A percentile compares a stretch with the other conserved stretches of the same genome.
These are phyloP conservation scores for Lepisosteus oculatus DNA, from an alignment of 2,113 vertebrate genomes.

Conservation along the genomic window DNA sequence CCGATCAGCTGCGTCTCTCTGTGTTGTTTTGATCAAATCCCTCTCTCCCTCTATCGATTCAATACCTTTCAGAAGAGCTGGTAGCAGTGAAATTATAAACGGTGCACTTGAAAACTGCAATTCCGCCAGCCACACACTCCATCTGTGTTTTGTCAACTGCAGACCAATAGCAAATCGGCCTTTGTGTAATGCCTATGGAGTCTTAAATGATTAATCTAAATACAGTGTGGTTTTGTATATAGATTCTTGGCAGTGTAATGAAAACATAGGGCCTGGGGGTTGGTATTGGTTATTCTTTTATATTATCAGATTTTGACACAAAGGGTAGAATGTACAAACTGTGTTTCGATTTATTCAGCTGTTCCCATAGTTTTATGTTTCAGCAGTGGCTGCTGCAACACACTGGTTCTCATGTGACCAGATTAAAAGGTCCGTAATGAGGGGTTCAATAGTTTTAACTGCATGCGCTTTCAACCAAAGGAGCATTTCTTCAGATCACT, in stretches of 20 bases:
- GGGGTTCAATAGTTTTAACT: constrained; percentile 31
- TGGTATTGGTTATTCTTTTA: constrained; percentile 40
- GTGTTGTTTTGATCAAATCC: too few species aligned
- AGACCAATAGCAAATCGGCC: background rate
- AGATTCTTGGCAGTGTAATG: constrained; percentile 47
- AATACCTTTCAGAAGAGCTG: background rate
- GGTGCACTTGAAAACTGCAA: background rate
- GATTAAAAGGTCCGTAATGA: constrained; percentile 50
- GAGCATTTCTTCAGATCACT: constrained; percentile 11
- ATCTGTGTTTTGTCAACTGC: constrained; percentile 18
- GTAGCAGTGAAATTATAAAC: background rate
- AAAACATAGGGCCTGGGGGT: constrained; percentile 41
- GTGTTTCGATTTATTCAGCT: constrained; percentile 61
- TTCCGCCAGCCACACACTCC: background rate
- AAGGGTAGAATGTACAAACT: constrained; percentile 46
- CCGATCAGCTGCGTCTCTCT: too few species aligned
- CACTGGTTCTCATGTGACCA: constrained; percentile 44
- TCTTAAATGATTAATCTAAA: constrained; percentile 13
- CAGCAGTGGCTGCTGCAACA: constrained; percentile 45
- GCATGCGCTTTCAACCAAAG: constrained; percentile 30
- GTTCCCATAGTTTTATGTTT: constrained; percentile 58
- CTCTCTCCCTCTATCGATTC: background rate
- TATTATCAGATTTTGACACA: constrained; percentile 53
- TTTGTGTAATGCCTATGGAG: background rate
- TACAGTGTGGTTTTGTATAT: constrained; percentile 20